Percentiles rank a stretch among this genome's conserved stretches.
Conservation (phyloP, 1,140 invertebrate species). For the Drosophila carrolli region DNA sequence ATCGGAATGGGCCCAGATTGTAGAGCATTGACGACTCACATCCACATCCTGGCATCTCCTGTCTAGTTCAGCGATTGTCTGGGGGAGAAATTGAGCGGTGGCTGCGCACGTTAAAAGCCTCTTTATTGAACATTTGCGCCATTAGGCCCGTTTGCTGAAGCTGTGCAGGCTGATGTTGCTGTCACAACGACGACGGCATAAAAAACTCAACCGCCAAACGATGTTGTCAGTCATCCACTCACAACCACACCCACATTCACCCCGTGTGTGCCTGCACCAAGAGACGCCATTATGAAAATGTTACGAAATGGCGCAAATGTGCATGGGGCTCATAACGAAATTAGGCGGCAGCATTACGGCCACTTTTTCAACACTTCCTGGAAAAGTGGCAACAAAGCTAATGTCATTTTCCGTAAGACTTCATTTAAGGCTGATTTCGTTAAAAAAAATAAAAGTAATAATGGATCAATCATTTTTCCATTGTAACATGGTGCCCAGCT, state of each 20-base stretch:
- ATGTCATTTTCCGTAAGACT: conserved; percentile 4
- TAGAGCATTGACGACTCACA: conserved; percentile 30
- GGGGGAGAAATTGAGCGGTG: conserved; percentile 12
- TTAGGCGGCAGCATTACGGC: conserved; percentile 57
- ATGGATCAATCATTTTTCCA: not conserved
- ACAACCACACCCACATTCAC: not conserved
- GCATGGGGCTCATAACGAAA: conserved; percentile 74
- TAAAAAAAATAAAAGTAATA: not conserved
- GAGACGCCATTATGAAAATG: conserved; percentile 76
- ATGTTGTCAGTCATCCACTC: conserved; percentile 67
- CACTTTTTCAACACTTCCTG: conserved; percentile 53
- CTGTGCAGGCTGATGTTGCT: conserved; percentile 19
- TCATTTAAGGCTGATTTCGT: not conserved
- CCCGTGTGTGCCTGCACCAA: conserved; percentile 20
- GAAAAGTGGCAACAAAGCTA: conserved; percentile 23
- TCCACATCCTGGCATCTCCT: conserved; percentile 28
- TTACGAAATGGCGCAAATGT: conserved; percentile 79
- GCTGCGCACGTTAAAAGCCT: conserved; percentile 72
- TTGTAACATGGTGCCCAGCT: not conserved
- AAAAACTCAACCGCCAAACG: conserved; percentile 63
- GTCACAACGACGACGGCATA: conserved; percentile 59
- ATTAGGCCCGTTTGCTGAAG: conserved; percentile 51
- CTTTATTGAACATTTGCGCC: conserved; percentile 82
- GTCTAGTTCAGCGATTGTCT: conserved; percentile 25
- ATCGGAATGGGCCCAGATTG: conserved; percentile 54